Base-by-base conservation (phyloP, 2,888 invertebrate genomes). In the Empis stercorea region DNA sequence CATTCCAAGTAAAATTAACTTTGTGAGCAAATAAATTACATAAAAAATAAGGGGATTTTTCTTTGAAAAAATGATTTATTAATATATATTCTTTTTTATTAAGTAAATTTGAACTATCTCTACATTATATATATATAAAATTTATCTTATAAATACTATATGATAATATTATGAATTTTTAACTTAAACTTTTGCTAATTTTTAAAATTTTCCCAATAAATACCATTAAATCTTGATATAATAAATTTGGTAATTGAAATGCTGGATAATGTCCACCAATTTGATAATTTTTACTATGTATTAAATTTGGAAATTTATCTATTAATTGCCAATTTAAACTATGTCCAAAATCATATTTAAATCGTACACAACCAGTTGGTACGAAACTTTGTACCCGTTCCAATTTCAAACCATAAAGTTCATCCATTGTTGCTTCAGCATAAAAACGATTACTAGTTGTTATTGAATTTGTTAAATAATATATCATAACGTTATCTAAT, bases 261-360 rank as follows among this genome's bases (percentile, higher is more conserved):
- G 89, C 87, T 0, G 84, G 83, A 64, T 92, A 95, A 63, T 93
- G 93, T 0, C 94, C 94, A 1, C 88, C 89, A 4, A 76, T 71
- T 0, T 75, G 70, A 30, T 81, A 73, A 39, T 80, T 71, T 0
- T 76, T 80, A 56, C 77, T 78, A 43, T 80, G 83, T 5, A 86
- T 69, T 43, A 89, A 65, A 63, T 87, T 84, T 13, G 59, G 63
- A 61, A 72, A 87, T 55, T 77, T 80, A 1, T 74, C 63, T 39
- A 68, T 66, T 5, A 87, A 58, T 4, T 81, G 61, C 15, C 65
- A 70, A 55, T 83, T 78, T 0, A 84, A 75, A 11, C 69, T 62
- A 51, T 75, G 76, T 0, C 67, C 39, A 1, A 88, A 16, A 54
- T 92, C 91, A 54, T 84, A 56, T 7, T 80, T 81, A 59, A 87